These are phyloP conservation scores for Ennomos erosarius DNA, from an alignment of 2,888 invertebrate species.

Conservation along the genomic window DNA sequence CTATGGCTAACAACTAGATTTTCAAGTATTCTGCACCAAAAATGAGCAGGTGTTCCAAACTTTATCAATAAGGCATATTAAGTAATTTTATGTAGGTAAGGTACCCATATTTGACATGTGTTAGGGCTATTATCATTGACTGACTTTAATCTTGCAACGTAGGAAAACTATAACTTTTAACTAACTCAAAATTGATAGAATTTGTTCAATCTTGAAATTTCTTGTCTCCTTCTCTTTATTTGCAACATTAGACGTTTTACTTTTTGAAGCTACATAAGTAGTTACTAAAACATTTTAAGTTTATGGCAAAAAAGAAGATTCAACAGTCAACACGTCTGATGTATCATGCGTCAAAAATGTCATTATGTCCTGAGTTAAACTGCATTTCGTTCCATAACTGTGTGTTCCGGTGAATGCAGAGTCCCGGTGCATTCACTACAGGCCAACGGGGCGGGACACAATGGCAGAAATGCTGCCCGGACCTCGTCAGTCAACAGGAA, in stretches of 20 bases:
- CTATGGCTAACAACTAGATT: constrained; percentile 16
- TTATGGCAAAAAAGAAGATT: constrained; percentile 11
- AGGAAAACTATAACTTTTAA: no score
- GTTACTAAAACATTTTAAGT: neutral
- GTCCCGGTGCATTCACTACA: constrained; percentile 63
- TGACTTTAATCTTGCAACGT: no score
- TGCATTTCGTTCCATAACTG: constrained; percentile 47
- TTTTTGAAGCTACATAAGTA: no score
- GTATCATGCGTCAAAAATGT: constrained; percentile 48
- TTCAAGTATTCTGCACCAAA: constrained; percentile 15
- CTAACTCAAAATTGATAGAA: no score
- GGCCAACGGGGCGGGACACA: constrained; percentile 59
- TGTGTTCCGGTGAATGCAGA: constrained; percentile 60
- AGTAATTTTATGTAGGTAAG: no score
- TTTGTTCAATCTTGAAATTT: no score
- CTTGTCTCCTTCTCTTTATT: no score
- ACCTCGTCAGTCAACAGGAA: constrained; percentile 61
- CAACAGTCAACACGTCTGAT: constrained; percentile 31
- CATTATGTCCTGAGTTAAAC: constrained; percentile 38
- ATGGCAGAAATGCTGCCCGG: constrained; percentile 60
- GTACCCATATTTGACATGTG: constrained; percentile 1
- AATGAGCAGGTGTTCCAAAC: constrained; percentile 21
- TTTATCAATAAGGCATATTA: constrained; percentile 3
- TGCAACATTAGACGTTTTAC: no score
- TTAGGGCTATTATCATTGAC: no score